Conservation (phyloP, 2,888 invertebrate species). For the Parnassius mnemosyne region DNA sequence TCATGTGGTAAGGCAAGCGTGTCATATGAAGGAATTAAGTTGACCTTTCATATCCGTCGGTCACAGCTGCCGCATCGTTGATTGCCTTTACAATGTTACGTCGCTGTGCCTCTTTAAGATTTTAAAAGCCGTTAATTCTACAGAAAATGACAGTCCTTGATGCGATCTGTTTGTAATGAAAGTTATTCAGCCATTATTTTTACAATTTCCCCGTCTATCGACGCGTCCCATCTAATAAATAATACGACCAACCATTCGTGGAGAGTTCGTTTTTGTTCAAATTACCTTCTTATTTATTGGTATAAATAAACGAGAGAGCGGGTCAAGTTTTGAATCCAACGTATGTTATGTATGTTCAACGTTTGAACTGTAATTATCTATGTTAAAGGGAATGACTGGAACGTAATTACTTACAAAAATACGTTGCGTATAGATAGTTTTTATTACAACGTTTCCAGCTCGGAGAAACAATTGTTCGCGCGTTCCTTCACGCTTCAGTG, state of each 20-base stretch:
- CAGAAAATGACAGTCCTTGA: constrained; percentile 31
- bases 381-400: constrained; percentile 6
- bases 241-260: constrained; percentile 1
- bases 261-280: constrained; percentile 1
- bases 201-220: constrained; percentile 2
- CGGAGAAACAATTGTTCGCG: constrained; percentile 10
- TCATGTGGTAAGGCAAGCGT: constrained; percentile 66
- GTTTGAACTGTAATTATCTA: constrained; percentile 9
- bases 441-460: not conserved
- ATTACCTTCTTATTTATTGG: not conserved
- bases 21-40: constrained; percentile 67
- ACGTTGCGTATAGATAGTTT: not conserved
- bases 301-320: not conserved
- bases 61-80: constrained; percentile 57
- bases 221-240: not conserved
- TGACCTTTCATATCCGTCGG: constrained; percentile 75
- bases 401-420: not conserved
- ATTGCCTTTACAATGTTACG: constrained; percentile 26
- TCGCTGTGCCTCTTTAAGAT: constrained; percentile 19
- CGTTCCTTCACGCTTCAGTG: constrained; percentile 26
- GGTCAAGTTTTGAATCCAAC: not conserved
- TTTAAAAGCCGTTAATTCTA: constrained; percentile 22
- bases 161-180: constrained; percentile 31
- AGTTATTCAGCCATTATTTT: constrained; percentile 13
- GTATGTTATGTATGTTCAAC: not conserved